Conservation (phyloP, 2,888 invertebrate species). For the Carterocephalus palaemon region DNA sequence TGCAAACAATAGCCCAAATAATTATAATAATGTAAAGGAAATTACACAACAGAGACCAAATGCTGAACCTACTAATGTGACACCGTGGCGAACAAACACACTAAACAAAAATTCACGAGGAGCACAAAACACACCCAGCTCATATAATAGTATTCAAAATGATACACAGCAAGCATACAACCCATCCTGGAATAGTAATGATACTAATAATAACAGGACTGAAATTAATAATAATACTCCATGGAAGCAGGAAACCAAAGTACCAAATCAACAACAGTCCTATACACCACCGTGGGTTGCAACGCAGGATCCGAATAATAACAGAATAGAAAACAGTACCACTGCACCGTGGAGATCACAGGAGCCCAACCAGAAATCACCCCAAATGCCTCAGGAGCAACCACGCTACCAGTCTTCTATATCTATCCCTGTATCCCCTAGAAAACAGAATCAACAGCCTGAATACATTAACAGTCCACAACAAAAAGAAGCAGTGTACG, state of each 20-base stretch:
- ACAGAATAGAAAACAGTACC: conserved; percentile 44
- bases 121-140: conserved; percentile 46
- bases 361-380: conserved; percentile 39
- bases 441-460: conserved; percentile 54
- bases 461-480: conserved; percentile 52
- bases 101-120: conserved; percentile 56
- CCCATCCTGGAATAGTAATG: conserved; percentile 61
- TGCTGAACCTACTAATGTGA: conserved; percentile 42
- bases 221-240: conserved; percentile 50
- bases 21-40: conserved; percentile 44
- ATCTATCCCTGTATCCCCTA: conserved; percentile 69
- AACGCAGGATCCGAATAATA: conserved; percentile 54
- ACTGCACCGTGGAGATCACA: conserved; percentile 52
- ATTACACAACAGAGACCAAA: conserved; percentile 42
- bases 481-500: conserved; percentile 67
- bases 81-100: conserved; percentile 68
- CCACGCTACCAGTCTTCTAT: conserved; percentile 70
- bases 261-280: conserved; percentile 39
- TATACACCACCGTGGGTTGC: conserved; percentile 54
- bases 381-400: conserved; percentile 47
- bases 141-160: conserved; percentile 47
- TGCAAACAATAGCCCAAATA: conserved; percentile 41
- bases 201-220: conserved; percentile 48
- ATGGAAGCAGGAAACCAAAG: conserved; percentile 58
- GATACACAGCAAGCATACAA: conserved; percentile 49